A percentile compares a stretch with the other conserved stretches of the same genome.
These are phyloP conservation scores for Chymomyza fuscimana DNA, from an alignment of 2,888 invertebrate species.

Conservation along the genomic window DNA sequence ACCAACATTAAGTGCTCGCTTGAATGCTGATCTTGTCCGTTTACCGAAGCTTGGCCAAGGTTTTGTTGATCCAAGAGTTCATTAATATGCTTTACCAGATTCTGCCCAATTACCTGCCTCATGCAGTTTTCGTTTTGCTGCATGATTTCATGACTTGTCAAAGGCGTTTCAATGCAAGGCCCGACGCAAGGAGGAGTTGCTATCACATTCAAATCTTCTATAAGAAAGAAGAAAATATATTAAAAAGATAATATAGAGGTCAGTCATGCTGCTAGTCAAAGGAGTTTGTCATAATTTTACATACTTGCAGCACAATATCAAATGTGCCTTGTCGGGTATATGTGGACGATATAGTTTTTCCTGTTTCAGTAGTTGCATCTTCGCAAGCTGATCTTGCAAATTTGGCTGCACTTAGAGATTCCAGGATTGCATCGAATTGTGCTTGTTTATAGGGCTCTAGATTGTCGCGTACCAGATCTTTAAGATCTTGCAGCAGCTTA, in stretches of 20 bases:
- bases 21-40: constrained; percentile 19
- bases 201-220: constrained; percentile 51
- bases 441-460: constrained; percentile 38
- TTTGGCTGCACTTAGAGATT: constrained; percentile 23
- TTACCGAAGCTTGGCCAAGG: constrained; percentile 28
- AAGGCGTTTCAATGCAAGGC: background rate
- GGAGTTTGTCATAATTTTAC: background rate
- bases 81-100: constrained; percentile 48
- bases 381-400: background rate
- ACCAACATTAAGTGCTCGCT: background rate
- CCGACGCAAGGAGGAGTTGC: constrained; percentile 43
- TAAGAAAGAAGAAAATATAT: too few relatives aligned
- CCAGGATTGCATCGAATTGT: constrained; percentile 39
- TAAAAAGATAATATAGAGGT: too few relatives aligned
- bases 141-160: background rate
- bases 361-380: background rate
- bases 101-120: constrained; percentile 46
- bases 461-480: constrained; percentile 32
- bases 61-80: constrained; percentile 51
- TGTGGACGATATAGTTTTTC: constrained; percentile 14
- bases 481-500: constrained; percentile 35
- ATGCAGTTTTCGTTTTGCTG: constrained; percentile 25
- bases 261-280: background rate
- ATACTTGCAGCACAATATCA: constrained; percentile 45
- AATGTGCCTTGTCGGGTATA: constrained; percentile 58